Conservation (phyloP, 2,888 invertebrate species). For the Platypus cylindrus region DNA sequence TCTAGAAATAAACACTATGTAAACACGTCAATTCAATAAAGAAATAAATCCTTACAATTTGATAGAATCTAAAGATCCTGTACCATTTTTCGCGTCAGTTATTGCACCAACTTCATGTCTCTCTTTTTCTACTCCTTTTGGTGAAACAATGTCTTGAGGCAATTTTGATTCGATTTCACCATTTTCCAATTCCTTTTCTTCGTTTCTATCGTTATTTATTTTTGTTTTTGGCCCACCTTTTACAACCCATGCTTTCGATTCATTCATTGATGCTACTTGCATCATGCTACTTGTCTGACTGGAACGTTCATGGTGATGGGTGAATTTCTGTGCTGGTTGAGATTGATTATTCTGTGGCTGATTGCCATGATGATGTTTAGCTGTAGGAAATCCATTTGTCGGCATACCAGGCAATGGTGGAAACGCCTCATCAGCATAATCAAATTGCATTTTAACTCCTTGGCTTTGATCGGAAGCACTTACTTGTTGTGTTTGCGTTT, state of each 20-base stretch:
- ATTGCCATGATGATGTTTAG: constrained; percentile 10
- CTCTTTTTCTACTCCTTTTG: constrained; percentile 20
- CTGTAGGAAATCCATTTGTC: constrained; percentile 5
- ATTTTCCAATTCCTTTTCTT: constrained; percentile 6
- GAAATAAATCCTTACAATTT: no score
- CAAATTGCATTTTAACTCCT: constrained; percentile 52
- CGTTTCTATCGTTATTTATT: constrained; percentile 26
- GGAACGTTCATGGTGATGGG: constrained; percentile 11
- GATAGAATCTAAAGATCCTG: no score
- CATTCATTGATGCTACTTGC: no score
- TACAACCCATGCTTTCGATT: no score
- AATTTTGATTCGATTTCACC: constrained; percentile 28
- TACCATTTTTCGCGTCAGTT: constrained; percentile 22
- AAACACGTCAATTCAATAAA: no score
- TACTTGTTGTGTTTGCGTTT: constrained; percentile 11
- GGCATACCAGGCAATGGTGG: constrained; percentile 60
- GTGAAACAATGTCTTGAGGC: constrained; percentile 30
- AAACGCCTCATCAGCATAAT: constrained; percentile 66
- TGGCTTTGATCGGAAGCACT: constrained; percentile 16
- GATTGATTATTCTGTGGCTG: constrained; percentile 5
- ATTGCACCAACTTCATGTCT: constrained; percentile 24
- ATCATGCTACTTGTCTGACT: constrained; percentile 10
- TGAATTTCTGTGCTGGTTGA: constrained; percentile 8
- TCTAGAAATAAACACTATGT: no score
- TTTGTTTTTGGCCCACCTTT: constrained; percentile 55